Base-by-base conservation (phyloP, 2,113 vertebrate species). In the Seriola dumerili region DNA sequence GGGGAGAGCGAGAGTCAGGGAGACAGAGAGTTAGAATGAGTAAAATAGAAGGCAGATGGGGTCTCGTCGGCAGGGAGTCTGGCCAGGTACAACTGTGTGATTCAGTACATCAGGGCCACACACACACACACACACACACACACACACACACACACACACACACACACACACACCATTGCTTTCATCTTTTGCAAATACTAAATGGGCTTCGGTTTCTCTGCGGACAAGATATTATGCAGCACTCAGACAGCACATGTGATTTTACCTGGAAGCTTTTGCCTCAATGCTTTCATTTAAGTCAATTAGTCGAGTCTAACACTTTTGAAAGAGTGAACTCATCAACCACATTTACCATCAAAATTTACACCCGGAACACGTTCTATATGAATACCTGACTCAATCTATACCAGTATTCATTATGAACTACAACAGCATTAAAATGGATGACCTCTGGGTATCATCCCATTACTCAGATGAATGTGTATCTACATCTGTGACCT, bases 391-490 rank as follows among this genome's bases (percentile, higher is more conserved):
- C 19, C 32, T 40, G 40, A 70, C 16, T 66, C 13, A 25, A 32
- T 40, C 9, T 59, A 19, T 19, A 9, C 57, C 17, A 38, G 16
- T 34, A 4, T 46, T 69, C 9, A 72, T 59, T 55, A 65, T 34
- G 6, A 76, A 52, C 13, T 58, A 55, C 57, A 70, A 42, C 54
- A 67, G 8, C 19, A 52, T 25, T 67, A 10, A 13, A 34, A 84
- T 25, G 36, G 8, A 8, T 3, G 19, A 57, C 40, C 52, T 61
- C 54, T 84, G 17, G 12, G 16, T 44, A 54, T 21, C 42, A 50
- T 67, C 67, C 16, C 62, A 76, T 82, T 81, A 75, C 66, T n/a
- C 8, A 69, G 66, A 79, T 48, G 12, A 72, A 84, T 82, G 29
- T 50, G 25, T 34, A 54, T 46, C 62, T 79, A 38, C 50, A 64